phyloP scores from a whole-genome alignment of 2,888 invertebrate genomes.

The Linnaemya tessellans region DNA sequence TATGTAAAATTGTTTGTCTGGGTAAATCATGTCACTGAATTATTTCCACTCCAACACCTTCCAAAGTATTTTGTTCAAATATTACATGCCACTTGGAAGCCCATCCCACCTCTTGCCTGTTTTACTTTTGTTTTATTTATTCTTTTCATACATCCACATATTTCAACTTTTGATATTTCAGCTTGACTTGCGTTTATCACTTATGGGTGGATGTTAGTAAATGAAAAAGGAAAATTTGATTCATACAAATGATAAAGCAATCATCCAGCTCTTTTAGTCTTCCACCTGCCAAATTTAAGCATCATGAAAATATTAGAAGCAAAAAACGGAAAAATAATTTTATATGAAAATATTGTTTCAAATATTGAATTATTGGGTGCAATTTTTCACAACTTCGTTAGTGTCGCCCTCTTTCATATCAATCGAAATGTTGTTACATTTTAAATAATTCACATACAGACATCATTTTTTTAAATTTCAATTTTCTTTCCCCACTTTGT shows the following conservation, averaged over 20 bases:
- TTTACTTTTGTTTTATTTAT: not conserved
- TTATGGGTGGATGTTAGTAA: conserved; percentile 13
- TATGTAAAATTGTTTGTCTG: conserved; percentile 24
- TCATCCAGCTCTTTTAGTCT: conserved; percentile 23
- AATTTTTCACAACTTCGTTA: conserved; percentile 12
- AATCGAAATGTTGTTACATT: conserved; percentile 48
- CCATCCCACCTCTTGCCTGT: not conserved
- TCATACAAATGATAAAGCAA: conserved; percentile 4
- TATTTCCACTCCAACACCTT: conserved; percentile 40
- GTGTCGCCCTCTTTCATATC: conserved; percentile 1
- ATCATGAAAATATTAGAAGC: conserved; percentile 5
- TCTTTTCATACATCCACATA: not conserved
- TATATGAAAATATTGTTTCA: conserved; percentile 14
- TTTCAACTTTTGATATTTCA: conserved; percentile 42
- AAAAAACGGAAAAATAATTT: conserved; percentile 2
- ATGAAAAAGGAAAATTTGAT: conserved; percentile 7
- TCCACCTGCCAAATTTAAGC: conserved; percentile 37
- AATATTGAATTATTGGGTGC: conserved; percentile 39
- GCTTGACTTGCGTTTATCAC: conserved; percentile 42
- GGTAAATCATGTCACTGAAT: conserved; percentile 28
- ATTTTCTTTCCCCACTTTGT: conserved; percentile 18
- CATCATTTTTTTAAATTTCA: conserved; percentile 4
- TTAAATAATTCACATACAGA: conserved; percentile 52
- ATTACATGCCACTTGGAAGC: conserved; percentile 1
- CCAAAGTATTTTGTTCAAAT: conserved; percentile 15